Evolutionary conservation across 2,888 invertebrate genomes (phyloP).

Genomic region (Aquatica leii): DNA sequence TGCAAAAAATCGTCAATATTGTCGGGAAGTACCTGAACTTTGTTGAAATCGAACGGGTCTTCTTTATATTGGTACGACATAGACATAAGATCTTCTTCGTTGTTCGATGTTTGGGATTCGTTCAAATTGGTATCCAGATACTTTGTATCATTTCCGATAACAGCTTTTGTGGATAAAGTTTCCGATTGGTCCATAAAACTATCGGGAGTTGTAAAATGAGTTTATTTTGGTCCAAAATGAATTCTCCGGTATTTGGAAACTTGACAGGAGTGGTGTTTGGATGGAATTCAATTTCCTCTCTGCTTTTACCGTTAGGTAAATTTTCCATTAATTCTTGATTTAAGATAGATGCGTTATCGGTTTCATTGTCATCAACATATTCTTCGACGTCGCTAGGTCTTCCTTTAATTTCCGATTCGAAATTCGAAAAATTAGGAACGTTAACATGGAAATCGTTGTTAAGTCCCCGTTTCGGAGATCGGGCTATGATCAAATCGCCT

Average conservation of each 20-base stretch:
- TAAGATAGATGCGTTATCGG: slow-evolving; percentile 52
- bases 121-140: neutral
- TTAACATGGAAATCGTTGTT: slow-evolving; percentile 65
- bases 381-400: slow-evolving; percentile 69
- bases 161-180: slow-evolving; percentile 63
- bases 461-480: slow-evolving; percentile 76
- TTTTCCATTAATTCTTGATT: slow-evolving; percentile 58
- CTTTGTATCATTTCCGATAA: slow-evolving; percentile 63
- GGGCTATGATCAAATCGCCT: slow-evolving; percentile 65
- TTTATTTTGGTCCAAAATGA: slow-evolving; percentile 70
- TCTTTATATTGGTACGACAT: slow-evolving; percentile 72
- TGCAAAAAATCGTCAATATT: slow-evolving; percentile 57
- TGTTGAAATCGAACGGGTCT: slow-evolving; percentile 66
- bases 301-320: slow-evolving; percentile 58
- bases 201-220: slow-evolving; percentile 56
- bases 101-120: slow-evolving; percentile 41
- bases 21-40: slow-evolving; percentile 65
- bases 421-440: slow-evolving; percentile 69
- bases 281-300: slow-evolving; percentile 59
- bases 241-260: slow-evolving; percentile 59
- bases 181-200: slow-evolving; percentile 61
- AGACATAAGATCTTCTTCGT: slow-evolving; percentile 71
- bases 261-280: slow-evolving; percentile 46
- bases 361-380: slow-evolving; percentile 64
- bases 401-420: slow-evolving; percentile 69